Evolutionary conservation across 2,888 invertebrate species (phyloP).

Genomic region (Mythimna lalbum): DNA sequence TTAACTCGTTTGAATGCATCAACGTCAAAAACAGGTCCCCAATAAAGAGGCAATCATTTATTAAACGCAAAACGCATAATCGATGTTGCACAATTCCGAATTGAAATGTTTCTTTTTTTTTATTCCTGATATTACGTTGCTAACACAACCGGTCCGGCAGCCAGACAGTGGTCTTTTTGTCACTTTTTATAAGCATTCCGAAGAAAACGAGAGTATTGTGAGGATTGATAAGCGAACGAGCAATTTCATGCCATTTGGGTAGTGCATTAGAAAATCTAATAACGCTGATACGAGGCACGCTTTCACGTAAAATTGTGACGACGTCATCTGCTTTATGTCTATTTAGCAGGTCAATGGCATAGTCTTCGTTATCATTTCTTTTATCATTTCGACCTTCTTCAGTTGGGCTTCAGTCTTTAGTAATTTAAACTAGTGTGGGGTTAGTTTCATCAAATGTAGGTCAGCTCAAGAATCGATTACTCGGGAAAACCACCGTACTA

Average conservation of each 20-base stretch:
- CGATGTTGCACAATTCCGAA: constrained; percentile 71
- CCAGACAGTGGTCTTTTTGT: constrained; percentile 55
- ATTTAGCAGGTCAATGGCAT: constrained; percentile 14
- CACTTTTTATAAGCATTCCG: constrained; percentile 72
- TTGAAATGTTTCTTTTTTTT: constrained; percentile 65
- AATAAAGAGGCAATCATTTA: constrained; percentile 58
- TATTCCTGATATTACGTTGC: constrained; percentile 66
- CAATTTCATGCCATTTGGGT: constrained; percentile 79
- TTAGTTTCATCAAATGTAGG: neutral
- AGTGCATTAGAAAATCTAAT: constrained; percentile 68
- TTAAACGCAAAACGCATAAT: constrained; percentile 63
- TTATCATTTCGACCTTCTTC: neutral
- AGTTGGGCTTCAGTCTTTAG: neutral
- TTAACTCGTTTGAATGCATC: constrained; percentile 30
- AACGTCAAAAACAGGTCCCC: constrained; percentile 49
- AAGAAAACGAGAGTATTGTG: constrained; percentile 77
- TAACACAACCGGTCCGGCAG: constrained; percentile 63
- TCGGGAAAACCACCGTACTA: neutral
- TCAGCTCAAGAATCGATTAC: neutral
- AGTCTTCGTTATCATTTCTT: neutral
- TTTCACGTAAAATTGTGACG: constrained; percentile 73
- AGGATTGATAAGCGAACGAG: constrained; percentile 67
- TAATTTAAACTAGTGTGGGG: constrained; percentile 1
- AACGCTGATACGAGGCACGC: constrained; percentile 65
- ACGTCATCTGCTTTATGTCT: constrained; percentile 29